A percentile compares a stretch with the other conserved stretches of the same genome.
phyloP scores from a whole-genome alignment of 2,888 invertebrate genomes.

The Saturnia pavonia region DNA sequence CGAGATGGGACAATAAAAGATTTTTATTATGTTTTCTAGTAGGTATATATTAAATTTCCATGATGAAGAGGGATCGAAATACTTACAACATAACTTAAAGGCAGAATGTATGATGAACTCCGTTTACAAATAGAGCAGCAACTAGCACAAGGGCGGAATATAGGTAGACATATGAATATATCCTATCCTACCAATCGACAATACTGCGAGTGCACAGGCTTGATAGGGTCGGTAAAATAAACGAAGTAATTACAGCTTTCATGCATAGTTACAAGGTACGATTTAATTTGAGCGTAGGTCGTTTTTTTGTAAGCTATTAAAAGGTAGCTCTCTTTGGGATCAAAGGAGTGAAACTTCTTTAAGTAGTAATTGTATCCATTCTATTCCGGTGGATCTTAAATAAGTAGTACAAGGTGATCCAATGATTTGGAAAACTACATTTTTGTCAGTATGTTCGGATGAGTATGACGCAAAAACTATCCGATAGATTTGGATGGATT shows the following conservation, averaged over 20 bases:
- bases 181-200: not conserved
- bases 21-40: not conserved
- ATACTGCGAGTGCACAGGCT: not conserved
- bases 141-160: not conserved
- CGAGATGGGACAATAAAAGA: constrained; percentile 16
- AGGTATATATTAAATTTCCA: not conserved
- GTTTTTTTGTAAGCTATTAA: not conserved
- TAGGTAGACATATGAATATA: not conserved
- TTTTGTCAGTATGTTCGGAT: not conserved
- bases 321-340: constrained; percentile 1
- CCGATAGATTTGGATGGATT: not conserved
- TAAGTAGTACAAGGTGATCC: not conserved
- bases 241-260: not conserved
- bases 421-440: not conserved
- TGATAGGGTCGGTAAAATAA: not conserved
- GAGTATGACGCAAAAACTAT: not conserved
- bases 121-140: not conserved
- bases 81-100: not conserved
- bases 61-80: not conserved
- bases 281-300: not conserved
- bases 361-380: not conserved
- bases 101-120: not conserved
- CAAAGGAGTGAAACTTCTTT: constrained; percentile 8
- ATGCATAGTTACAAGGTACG: not conserved
- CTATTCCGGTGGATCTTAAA: not conserved